phyloP scores from a whole-genome alignment of 2,888 invertebrate species.

The Cistogaster globosa region DNA sequence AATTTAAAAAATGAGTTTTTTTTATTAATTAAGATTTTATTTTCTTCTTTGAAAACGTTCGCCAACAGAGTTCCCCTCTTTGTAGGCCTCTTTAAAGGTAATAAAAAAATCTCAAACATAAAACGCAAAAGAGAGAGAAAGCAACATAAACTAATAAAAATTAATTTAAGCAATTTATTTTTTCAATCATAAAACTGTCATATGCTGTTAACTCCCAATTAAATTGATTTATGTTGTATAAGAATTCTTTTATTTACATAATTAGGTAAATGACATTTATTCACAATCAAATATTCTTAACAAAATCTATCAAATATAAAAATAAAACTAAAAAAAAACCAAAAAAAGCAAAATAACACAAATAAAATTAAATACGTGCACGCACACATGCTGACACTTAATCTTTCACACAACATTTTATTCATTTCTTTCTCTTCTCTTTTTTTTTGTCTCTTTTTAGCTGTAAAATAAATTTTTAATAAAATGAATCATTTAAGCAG shows the following conservation, averaged over 20 bases:
- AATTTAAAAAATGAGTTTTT: too few relatives aligned
- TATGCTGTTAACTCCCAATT: neutral
- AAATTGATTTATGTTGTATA: constrained; percentile 11
- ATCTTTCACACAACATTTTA: constrained; percentile 4
- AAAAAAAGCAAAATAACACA: neutral
- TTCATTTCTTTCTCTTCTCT: constrained; percentile 30
- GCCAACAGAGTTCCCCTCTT: neutral
- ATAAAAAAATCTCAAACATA: neutral
- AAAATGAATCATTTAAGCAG: constrained; percentile 65
- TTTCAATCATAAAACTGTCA: constrained; percentile 48
- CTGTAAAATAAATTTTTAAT: constrained; percentile 34
- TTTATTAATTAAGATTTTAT: too few relatives aligned
- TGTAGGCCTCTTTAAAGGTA: neutral
- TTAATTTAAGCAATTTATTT: neutral
- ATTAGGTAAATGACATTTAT: constrained; percentile 12
- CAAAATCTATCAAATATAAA: neutral
- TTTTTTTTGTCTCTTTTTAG: constrained; percentile 56
- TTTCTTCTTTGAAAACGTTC: neutral
- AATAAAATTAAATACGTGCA: neutral
- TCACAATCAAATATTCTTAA: neutral
- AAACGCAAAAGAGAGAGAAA: neutral
- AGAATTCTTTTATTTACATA: constrained; percentile 15
- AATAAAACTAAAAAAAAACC: neutral
- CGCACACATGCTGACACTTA: neutral
- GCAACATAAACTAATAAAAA: neutral